These are phyloP conservation scores for Monopterus albus DNA, from an alignment of 2,113 vertebrate species.

Conservation along the genomic window DNA sequence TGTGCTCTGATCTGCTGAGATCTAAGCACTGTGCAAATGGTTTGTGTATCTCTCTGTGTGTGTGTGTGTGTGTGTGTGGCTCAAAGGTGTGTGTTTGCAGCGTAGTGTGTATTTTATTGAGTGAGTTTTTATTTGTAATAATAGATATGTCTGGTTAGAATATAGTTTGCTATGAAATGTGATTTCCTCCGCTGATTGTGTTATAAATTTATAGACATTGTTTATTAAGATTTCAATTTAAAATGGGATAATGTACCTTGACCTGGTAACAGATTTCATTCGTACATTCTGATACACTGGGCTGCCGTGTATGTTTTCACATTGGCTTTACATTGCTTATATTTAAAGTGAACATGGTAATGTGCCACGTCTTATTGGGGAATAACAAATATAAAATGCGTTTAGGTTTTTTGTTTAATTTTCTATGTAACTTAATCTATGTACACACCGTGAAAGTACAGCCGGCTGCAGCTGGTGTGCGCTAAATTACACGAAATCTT, in stretches of 20 bases:
- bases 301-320: background rate
- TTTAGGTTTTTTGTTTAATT: background rate
- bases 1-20: slow-evolving; percentile 45
- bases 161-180: background rate
- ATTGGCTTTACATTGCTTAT: too few relatives aligned
- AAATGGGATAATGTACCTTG: background rate
- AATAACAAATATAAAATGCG: background rate
- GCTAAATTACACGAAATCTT: background rate
- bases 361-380: background rate
- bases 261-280: too few relatives aligned
- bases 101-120: too few relatives aligned
- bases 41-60: slow-evolving; percentile 19
- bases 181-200: background rate
- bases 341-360: background rate
- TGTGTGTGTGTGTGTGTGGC: slow-evolving; percentile 21
- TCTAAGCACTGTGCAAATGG: slow-evolving; percentile 14
- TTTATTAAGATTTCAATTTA: background rate
- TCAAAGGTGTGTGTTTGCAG: slow-evolving; percentile 32
- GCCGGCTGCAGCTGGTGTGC: background rate
- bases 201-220: background rate
- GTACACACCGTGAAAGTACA: background rate
- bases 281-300: slow-evolving; percentile 10
- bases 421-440: background rate
- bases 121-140: background rate
- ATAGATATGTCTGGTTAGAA: background rate